A percentile compares a stretch with the other conserved stretches of the same genome.
Evolutionary conservation across 2,888 invertebrate species (phyloP).

Genomic region (Tholera decimalis): DNA sequence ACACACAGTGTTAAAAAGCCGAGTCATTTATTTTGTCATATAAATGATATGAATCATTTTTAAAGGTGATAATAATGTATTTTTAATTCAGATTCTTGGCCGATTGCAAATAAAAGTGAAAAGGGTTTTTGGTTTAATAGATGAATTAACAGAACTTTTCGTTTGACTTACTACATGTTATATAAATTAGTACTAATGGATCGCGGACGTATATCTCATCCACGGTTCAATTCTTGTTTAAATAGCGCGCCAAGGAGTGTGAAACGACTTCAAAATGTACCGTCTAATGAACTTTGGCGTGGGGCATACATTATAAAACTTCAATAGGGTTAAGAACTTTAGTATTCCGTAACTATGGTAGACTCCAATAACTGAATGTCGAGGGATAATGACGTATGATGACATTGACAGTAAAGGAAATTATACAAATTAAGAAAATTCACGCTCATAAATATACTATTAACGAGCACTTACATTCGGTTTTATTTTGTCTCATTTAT

Average conservation of each 20-base stretch:
- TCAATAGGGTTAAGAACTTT: background rate
- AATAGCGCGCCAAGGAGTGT: constrained; percentile 43
- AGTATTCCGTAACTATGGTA: background rate
- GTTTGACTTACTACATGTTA: constrained; percentile 12
- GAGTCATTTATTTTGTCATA: constrained; percentile 56
- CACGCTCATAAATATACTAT: too few relatives aligned
- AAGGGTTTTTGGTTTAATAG: background rate
- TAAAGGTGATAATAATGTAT: constrained; percentile 35
- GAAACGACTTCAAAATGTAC: constrained; percentile 35
- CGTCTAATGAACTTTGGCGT: constrained; percentile 25
- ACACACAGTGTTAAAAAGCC: constrained; percentile 73
- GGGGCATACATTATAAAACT: background rate
- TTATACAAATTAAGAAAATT: too few relatives aligned
- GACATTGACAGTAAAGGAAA: background rate
- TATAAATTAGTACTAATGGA: constrained; percentile 43
- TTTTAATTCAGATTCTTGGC: constrained; percentile 35
- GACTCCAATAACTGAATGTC: background rate
- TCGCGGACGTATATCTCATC: constrained; percentile 62
- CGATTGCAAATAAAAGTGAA: constrained; percentile 5
- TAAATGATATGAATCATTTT: constrained; percentile 51
- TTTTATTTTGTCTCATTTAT: too few relatives aligned
- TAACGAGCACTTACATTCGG: too few relatives aligned
- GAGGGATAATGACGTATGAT: background rate
- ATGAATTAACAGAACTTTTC: background rate
- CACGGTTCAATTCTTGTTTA: constrained; percentile 59